Evolutionary conservation across 2,888 invertebrate genomes (phyloP).

Genomic region (Selenia dentaria): DNA sequence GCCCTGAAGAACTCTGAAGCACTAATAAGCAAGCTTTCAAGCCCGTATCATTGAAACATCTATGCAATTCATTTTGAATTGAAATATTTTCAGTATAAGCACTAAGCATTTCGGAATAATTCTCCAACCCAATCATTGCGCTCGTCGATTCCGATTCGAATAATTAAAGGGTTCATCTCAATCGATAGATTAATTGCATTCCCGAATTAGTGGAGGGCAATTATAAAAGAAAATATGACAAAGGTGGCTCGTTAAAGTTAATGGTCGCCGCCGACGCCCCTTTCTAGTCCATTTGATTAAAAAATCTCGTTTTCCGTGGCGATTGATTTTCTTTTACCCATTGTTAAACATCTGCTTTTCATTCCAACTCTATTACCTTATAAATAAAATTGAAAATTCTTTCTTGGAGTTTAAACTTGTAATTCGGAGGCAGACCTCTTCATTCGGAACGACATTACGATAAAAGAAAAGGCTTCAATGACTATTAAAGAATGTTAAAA

Average conservation of each 20-base stretch:
- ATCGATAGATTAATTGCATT: conserved; percentile 60
- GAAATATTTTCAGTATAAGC: no score
- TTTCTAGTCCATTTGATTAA: conserved; percentile 78
- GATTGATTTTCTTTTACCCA: conserved; percentile 72
- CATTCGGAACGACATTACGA: conserved; percentile 67
- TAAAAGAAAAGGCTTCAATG: conserved; percentile 69
- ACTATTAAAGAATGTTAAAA: conserved; percentile 59
- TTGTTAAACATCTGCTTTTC: conserved; percentile 39
- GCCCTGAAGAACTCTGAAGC: no score
- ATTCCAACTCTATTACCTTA: conserved; percentile 36
- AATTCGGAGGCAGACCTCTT: conserved; percentile 56
- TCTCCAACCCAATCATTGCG: conserved; percentile 1
- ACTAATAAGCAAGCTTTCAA: no score
- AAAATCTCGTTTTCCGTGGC: conserved; percentile 67
- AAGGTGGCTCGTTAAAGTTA: conserved; percentile 75
- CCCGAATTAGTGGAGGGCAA: conserved; percentile 53
- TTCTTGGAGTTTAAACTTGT: conserved; percentile 34
- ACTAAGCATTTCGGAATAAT: neutral
- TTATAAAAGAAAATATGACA: conserved; percentile 78
- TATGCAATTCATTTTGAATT: no score
- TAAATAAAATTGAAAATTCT: conserved; percentile 16
- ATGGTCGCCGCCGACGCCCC: conserved; percentile 68
- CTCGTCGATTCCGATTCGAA: conserved; percentile 15
- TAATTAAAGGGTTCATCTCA: conserved; percentile 37
- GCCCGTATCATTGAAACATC: no score